Evolutionary conservation across 2,888 invertebrate genomes (phyloP).

Genomic region (Drosophila pegasa): DNA sequence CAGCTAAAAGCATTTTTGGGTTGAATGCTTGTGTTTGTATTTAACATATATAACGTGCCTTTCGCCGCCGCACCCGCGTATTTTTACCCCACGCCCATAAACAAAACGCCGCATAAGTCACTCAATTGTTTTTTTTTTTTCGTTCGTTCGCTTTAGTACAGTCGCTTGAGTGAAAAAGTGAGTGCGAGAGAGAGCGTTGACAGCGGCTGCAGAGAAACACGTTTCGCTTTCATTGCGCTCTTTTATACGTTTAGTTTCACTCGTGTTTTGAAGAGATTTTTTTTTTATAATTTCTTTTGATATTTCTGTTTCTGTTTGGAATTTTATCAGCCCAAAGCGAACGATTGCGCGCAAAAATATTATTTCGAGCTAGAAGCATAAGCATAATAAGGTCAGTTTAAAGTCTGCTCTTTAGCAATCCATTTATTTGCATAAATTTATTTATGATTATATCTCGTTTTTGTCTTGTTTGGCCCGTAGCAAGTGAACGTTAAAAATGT

Average conservation of each 20-base stretch:
- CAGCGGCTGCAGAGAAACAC: conserved; percentile 35
- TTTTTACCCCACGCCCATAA: conserved; percentile 70
- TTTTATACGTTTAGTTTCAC: neutral
- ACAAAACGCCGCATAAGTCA: conserved; percentile 73
- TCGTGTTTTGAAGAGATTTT: conserved; percentile 56
- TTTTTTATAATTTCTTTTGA: conserved; percentile 30
- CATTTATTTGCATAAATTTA: conserved; percentile 13
- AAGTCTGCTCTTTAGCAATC: conserved; percentile 9
- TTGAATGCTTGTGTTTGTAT: conserved; percentile 13
- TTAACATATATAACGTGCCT: conserved; percentile 22
- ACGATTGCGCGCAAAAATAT: conserved; percentile 70
- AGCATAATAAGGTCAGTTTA: conserved; percentile 56
- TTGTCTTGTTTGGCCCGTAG: conserved; percentile 3
- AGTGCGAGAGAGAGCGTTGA: conserved; percentile 31
- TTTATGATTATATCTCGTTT: neutral
- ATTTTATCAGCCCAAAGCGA: conserved; percentile 65
- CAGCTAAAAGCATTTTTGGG: neutral
- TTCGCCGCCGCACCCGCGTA: conserved; percentile 42
- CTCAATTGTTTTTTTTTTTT: conserved; percentile 53
- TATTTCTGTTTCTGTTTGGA: conserved; percentile 67
- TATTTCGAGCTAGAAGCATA: conserved; percentile 49
- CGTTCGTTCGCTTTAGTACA: conserved; percentile 75
- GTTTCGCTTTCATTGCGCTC: conserved; percentile 47
- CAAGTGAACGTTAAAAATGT: conserved; percentile 66
- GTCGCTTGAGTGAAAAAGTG: conserved; percentile 71